Evolutionary conservation across 2,113 vertebrate species (phyloP), one percentile per base, ranked within the genome.

Genomic region (Montifringilla adamsi): DNA sequence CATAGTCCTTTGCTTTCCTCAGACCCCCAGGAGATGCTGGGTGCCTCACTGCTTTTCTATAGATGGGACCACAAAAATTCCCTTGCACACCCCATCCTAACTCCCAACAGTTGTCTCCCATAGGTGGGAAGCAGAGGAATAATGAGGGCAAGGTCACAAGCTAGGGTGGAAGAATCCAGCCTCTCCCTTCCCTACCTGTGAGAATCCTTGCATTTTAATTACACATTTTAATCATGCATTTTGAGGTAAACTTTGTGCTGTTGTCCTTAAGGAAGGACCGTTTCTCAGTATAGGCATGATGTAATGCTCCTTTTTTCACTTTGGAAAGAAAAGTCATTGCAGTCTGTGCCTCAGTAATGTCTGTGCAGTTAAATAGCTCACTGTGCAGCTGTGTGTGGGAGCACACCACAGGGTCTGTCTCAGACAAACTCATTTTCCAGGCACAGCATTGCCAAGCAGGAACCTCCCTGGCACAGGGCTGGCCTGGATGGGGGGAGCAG

Each of bases 331-430:
- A 91, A 31, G 76, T 37, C 80, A 4, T 31, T 89, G 59, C 69
- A 83, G 67, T 26, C 82, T 90, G 91, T 52, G 43, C 78, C 83
- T 89, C 79, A 83, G 1, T 62, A 62, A 59, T 68, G 74, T 31
- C 62, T 84, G 3, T 53, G 91, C 72, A 50, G 84, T 69, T 74
- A 66, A 91, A 80, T 63, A 83, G 72, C 87, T 91, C 64, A 7
- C 37, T 64, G 63, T 74, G 82, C 91, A 89, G 94, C 93, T 93
- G 88, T 52, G 87, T 79, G 88, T 78, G 88, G 92, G 88, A 94
- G 87, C 60, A 24, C 5, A 18, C 12, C 69, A 72, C 78, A n/a
- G 1, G 60, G 68, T 35, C 68, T 30, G 33, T 3, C 73, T 35
- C 5, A 0, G 60, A 78, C n/a, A 11, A 58, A 86, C 60, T 96